Evolutionary conservation across 2,888 invertebrate species (phyloP), one percentile per base, ranked within the genome.

Genomic region (Trachelus stipa): DNA sequence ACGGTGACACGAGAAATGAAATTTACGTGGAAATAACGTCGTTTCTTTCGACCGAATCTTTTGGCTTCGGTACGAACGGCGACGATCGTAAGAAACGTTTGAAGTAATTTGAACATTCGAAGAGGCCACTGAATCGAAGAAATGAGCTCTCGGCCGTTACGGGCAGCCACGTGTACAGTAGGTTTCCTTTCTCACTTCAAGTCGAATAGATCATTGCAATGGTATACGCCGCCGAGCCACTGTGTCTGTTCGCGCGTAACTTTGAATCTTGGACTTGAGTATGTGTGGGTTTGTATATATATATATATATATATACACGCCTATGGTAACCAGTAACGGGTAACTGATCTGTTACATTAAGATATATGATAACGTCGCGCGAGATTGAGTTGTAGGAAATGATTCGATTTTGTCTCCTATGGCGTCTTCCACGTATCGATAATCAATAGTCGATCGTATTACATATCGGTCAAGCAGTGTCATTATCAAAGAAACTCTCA

Each of bases 321-420:
- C 56, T 56, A 23, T 56, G 23, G 56, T 56, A 56, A 56, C 56
- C 15, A 56, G 56, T 56, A 56, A 56, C 56, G 1, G 23, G 23
- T 56, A 56, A 56, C 56, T 15, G 56, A 56, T 56, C 23, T 23
- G 56, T 56, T 56, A 56, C 56, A 56, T 15, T 56, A 56, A 71
- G 77, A 79, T 79, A 79, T 80, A 71, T 75, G 77, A 82, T 76
- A 77, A 77, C 79, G 77, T 81, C 79, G 79, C 79, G 81, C 77
- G 68, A 71, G 82, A 85, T 84, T 80, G 81, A 82, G 73, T 84
- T 85, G 80, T 84, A 85, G 82, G 83, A 83, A 83, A 81, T 75
- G 79, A 83, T 81, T 78, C 77, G 73, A 69, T 1, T 71, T 71
- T 71, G 12, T 71, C 71, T 56, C 23, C 56, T 56, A 56, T 56